phyloP scores from a whole-genome alignment of 2,888 invertebrate species.

The Euproctis similis region DNA sequence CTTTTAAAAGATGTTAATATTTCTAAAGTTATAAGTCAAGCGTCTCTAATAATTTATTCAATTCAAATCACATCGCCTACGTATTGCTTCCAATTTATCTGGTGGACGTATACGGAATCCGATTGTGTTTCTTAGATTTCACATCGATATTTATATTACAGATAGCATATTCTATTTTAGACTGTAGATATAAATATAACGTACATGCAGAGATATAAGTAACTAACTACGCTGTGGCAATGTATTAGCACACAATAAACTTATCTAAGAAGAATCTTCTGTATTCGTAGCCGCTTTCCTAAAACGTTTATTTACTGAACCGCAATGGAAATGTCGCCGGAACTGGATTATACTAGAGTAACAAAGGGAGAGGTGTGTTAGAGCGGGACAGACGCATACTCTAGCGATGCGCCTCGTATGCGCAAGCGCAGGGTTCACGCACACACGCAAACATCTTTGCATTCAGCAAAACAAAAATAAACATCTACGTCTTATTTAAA shows the following conservation, averaged over 20 bases:
- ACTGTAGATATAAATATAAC: background rate
- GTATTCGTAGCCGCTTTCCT: conserved; percentile 50
- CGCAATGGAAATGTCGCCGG: conserved; percentile 63
- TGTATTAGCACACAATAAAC: conserved; percentile 69
- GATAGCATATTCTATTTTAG: conserved; percentile 19
- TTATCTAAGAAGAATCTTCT: conserved; percentile 52
- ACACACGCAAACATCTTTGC: conserved; percentile 44
- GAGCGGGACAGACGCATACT: conserved; percentile 35
- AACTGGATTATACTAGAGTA: conserved; percentile 57
- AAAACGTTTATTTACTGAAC: conserved; percentile 64
- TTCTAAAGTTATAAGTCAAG: too few species aligned
- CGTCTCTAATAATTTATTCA: conserved; percentile 64
- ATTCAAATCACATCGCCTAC: conserved; percentile 70
- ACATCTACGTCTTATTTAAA: conserved; percentile 53
- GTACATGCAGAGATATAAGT: too few species aligned
- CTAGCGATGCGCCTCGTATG: conserved; percentile 56
- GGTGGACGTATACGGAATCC: conserved; percentile 43
- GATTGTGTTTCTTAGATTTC: conserved; percentile 39
- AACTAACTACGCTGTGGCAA: conserved; percentile 36
- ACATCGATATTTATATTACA: conserved; percentile 28
- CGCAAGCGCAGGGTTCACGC: conserved; percentile 57
- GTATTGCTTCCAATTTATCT: conserved; percentile 56
- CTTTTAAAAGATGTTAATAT: too few species aligned
- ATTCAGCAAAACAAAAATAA: conserved; percentile 50
- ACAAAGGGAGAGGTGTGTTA: conserved; percentile 33